Evolutionary conservation across 1,140 invertebrate genomes (phyloP), one percentile per base, ranked within the genome.

Genomic region (Drosophila subobscura): DNA sequence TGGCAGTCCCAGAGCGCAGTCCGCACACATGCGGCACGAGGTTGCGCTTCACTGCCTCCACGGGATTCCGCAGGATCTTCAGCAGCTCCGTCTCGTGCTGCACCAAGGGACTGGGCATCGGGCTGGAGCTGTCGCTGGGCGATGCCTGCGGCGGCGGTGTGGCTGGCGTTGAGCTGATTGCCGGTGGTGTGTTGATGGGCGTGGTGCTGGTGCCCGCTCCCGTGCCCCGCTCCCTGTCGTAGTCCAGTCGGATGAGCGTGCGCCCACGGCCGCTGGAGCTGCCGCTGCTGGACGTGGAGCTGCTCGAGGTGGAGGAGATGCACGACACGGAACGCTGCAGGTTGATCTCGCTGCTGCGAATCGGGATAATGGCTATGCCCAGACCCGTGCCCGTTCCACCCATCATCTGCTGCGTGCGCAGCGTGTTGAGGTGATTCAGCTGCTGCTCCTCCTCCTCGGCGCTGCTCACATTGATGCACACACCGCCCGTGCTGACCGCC

Each of bases 1-100:
- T 20, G 16, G 16, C 25, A 0, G 47, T 4, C 2, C 60, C 44
- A n/a, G 77, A 70, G 5, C 73, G 41, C 7, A 85, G 37, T 3
- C 95, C 95, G 91, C 95, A 95, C 40, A 96, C 94, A 90, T 96
- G 95, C 22, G 95, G 95, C 65, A 95, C 94, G 66, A 95, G 91
- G 86, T 95, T 95, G 57, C 94, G 92, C 79, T 93, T 93, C 2
- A 95, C 94, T 12, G 95, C 95, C 92, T 95, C 94, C 7, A 95
- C 95, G 2, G 95, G 95, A 91, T 96, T 94, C 53, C 92, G 92
- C 29, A 95, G 85, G 33, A 95, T 92, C 68, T 93, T 92, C 45
- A 92, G 91, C 12, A 94, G 90, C 67, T 94, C 88, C 42, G 92
- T 91, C 10, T 91, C 86, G 40, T 91, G 90, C 14, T 88, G 72